phyloP scores from a whole-genome alignment of 2,113 vertebrate species.

The Trogon melanurus region DNA sequence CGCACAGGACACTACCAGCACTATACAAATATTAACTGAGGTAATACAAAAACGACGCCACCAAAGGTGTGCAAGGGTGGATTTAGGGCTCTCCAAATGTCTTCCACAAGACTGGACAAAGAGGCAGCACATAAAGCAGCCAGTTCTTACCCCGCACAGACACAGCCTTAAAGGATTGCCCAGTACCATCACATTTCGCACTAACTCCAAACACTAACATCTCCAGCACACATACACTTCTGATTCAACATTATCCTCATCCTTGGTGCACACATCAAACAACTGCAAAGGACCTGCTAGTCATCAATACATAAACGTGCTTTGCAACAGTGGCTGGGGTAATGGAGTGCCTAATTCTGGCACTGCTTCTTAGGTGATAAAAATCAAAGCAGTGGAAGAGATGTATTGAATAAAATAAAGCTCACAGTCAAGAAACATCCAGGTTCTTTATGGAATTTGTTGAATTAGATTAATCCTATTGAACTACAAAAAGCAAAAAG shows the following conservation, averaged over 20 bases:
- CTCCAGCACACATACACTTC: neutral
- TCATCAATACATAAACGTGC: neutral
- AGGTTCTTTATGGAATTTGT: neutral
- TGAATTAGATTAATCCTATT: constrained; percentile 13
- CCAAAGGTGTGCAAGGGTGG: neutral
- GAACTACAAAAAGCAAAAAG: neutral
- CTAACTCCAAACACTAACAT: neutral
- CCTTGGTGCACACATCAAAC: neutral
- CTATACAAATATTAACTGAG: constrained; percentile 36
- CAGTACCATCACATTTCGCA: neutral
- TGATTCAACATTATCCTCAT: neutral
- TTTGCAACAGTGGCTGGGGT: neutral
- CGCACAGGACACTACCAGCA: neutral
- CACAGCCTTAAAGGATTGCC: neutral
- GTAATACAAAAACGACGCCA: neutral
- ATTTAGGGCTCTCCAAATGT: neutral
- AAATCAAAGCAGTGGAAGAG: constrained; percentile 21
- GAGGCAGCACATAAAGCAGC: neutral
- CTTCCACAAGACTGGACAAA: constrained; percentile 14
- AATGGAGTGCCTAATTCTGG: neutral
- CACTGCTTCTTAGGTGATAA: constrained; percentile 5
- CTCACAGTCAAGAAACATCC: neutral
- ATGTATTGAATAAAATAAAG: constrained; percentile 17
- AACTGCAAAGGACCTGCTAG: neutral
- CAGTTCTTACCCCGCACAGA: neutral